phyloP scores from a whole-genome alignment of 1,140 invertebrate genomes.

The Lordiphosa stackelbergi region DNA sequence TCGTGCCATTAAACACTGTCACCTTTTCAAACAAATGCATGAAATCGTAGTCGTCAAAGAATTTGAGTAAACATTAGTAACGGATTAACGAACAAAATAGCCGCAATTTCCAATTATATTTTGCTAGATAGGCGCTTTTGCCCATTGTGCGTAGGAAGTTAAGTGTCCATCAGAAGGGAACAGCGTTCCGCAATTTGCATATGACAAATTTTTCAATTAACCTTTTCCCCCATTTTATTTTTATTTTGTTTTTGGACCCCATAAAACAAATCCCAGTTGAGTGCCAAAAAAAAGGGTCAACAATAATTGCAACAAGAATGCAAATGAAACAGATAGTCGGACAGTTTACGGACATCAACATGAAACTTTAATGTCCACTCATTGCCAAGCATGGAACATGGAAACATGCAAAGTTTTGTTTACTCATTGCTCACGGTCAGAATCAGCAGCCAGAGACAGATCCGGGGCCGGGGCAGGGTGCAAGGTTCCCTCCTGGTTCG shows the following conservation, averaged over 20 bases:
- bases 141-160: too few species aligned
- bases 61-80: too few species aligned
- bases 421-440: slow-evolving; percentile 1
- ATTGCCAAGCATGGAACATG: slow-evolving; percentile 16
- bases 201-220: slow-evolving; percentile 69
- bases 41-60: too few species aligned
- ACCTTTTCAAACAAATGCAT: too few species aligned
- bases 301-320: slow-evolving; percentile 6
- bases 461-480: too few species aligned
- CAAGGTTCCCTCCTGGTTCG: too few species aligned
- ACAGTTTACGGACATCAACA: slow-evolving; percentile 27
- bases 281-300: slow-evolving; percentile 9
- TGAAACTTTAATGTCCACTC: slow-evolving; percentile 43
- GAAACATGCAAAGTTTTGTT: slow-evolving; percentile 33
- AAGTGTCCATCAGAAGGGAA: too few species aligned
- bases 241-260: slow-evolving; percentile 1
- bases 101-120: too few species aligned
- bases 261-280: slow-evolving; percentile 42
- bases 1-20: too few species aligned
- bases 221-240: slow-evolving; percentile 7
- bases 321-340: slow-evolving; percentile 21
- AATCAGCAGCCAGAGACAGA: too few species aligned
- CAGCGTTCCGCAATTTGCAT: slow-evolving; percentile 48
- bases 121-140: too few species aligned
- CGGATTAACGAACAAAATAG: too few species aligned